Base-by-base conservation (phyloP, 1,140 invertebrate species). In the Portunus trituberculatus region DNA sequence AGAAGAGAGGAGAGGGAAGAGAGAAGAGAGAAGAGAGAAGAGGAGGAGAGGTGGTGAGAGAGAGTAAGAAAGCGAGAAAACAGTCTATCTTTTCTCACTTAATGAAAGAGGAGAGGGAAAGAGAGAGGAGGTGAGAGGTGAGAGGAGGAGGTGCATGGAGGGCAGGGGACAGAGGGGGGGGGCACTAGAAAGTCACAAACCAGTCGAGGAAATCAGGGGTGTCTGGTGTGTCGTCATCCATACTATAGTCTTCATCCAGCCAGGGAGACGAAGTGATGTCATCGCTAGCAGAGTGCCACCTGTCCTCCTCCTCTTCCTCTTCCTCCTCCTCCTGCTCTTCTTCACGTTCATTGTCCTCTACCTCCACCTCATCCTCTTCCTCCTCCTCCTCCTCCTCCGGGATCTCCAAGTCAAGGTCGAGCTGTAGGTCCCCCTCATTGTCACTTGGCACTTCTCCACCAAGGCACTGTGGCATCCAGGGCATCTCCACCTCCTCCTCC, bases 241-340 rank as follows among this genome's bases (percentile, higher is more conserved):
- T 76, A 4, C 32, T 76, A 10, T 29, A 16, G 46, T 59, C 46
- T 39, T 76, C 90, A 2, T 89, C 31, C 59, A 91, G 20, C 67
- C 67, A 76, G 8, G 28, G 90, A 29, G 67, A 4, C 29, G 4
- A 16, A 14, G 20, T 91, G 31, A 91, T 25, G 7, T 76, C 48
- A 16, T 91, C 90, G 25, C 90, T 91, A 4, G 90, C 90, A 12
- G 52, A 76, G 31, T 91, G 52, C 90, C 90, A 91, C n/a, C 90
- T 59, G 20, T 91, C 90, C 16, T 91, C 90, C 52, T 91, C 90
- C 52, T 91, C 90, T n/a, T 91, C 90, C 16, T 91, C 90, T 14
- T 91, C 89, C 3, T 59, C 89, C 14, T 89, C 87, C 29, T 76
- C 90, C 59, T 91, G 52, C 45, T 91, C 89, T 3, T 91, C 46